Conservation (phyloP, 2,888 invertebrate genomes). For the Hololepta plana region DNA sequence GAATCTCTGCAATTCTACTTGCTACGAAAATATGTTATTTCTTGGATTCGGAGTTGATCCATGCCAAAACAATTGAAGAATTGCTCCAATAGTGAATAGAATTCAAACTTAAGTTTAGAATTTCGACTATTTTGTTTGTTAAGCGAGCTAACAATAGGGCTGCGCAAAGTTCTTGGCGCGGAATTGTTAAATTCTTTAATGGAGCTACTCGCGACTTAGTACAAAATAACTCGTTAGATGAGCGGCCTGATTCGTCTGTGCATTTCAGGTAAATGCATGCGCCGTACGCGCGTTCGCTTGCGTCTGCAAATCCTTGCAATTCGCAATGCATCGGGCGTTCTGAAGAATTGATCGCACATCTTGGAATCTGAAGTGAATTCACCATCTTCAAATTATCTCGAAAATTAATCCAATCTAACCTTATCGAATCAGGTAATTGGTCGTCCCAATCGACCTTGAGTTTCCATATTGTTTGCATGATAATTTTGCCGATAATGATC, state of each 20-base stretch:
- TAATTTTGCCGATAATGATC: slow-evolving; percentile 5
- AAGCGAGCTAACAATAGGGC: slow-evolving; percentile 1
- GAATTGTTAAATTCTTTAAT: slow-evolving; percentile 9
- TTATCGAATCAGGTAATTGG: slow-evolving; percentile 3
- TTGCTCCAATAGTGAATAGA: not conserved
- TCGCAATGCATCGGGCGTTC: no score
- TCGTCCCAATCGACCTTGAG: slow-evolving; percentile 6
- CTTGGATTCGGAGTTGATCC: slow-evolving; percentile 1
- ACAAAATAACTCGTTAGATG: slow-evolving; percentile 7
- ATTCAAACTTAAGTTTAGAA: slow-evolving; percentile 1
- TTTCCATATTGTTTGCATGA: slow-evolving; percentile 7
- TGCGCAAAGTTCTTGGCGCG: slow-evolving; percentile 8
- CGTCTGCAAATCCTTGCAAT: slow-evolving; percentile 6
- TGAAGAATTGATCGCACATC: no score
- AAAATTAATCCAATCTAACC: slow-evolving; percentile 2
- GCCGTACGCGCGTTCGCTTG: slow-evolving; percentile 5
- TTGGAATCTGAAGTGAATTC: no score
- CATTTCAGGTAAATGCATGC: slow-evolving; percentile 2
- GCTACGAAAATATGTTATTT: slow-evolving; percentile 1
- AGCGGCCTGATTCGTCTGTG: not conserved
- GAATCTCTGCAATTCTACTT: slow-evolving; percentile 1
- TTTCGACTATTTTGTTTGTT: not conserved
- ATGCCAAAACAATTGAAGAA: slow-evolving; percentile 2
- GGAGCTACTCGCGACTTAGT: slow-evolving; percentile 12
- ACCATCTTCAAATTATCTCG: no score